Conservation (phyloP, 2,888 invertebrate genomes). For the Ectemnius cavifrons region DNA sequence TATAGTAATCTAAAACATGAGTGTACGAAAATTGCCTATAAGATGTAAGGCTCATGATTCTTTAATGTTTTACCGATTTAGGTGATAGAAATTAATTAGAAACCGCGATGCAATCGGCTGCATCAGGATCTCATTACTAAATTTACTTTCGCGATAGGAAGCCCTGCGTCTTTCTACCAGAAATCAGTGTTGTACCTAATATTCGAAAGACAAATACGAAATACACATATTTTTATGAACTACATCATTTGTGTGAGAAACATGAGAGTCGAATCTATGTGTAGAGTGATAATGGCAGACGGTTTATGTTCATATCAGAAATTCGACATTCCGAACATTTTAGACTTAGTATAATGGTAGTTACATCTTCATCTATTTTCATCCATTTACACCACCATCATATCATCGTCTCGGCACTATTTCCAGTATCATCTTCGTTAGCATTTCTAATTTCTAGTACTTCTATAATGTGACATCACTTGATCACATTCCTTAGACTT, state of each 20-base stretch:
- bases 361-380: constrained; percentile 15
- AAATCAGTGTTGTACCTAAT: constrained; percentile 9
- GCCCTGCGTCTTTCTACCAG: constrained; percentile 28
- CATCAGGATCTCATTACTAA: constrained; percentile 17
- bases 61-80: too few relatives aligned
- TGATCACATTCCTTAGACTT: constrained; percentile 5
- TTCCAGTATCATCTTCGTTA: background rate
- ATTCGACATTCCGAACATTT: constrained; percentile 7
- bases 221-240: constrained; percentile 52
- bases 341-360: background rate
- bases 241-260: constrained; percentile 26
- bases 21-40: too few relatives aligned
- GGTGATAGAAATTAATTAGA: background rate
- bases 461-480: background rate
- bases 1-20: too few relatives aligned
- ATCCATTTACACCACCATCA: constrained; percentile 28
- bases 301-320: constrained; percentile 48
- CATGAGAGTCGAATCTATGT: constrained; percentile 40
- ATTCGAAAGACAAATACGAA: constrained; percentile 23
- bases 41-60: too few relatives aligned
- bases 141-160: constrained; percentile 19
- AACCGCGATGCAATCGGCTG: constrained; percentile 4
- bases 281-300: constrained; percentile 57
- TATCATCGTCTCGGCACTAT: constrained; percentile 17
- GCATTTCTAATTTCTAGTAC: background rate